Percentiles rank a stretch among this genome's conserved stretches.
Conservation (phyloP, 2,888 invertebrate genomes). For the Hypena proboscidalis region DNA sequence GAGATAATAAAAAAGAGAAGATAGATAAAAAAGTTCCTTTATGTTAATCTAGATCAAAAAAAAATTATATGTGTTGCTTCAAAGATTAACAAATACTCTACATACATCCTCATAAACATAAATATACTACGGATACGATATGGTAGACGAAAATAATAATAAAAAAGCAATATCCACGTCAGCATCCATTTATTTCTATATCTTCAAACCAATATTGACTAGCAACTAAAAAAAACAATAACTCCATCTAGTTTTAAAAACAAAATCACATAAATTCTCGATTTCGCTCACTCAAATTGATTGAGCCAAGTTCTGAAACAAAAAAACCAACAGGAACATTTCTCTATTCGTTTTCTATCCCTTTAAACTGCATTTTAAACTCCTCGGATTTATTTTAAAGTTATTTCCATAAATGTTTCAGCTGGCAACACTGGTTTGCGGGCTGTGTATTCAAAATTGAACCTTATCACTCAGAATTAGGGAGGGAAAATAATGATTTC, state of each 20-base stretch:
- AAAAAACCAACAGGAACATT: constrained; percentile 37
- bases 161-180: too few relatives aligned
- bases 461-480: constrained; percentile 37
- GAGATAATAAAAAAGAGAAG: too few relatives aligned
- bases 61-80: too few relatives aligned
- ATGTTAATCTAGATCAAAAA: too few relatives aligned
- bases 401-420: constrained; percentile 70
- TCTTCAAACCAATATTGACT: too few relatives aligned
- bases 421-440: constrained; percentile 21
- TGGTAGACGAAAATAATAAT: too few relatives aligned
- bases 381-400: constrained; percentile 72
- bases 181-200: too few relatives aligned
- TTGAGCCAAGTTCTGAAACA: constrained; percentile 16
- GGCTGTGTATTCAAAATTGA: constrained; percentile 35
- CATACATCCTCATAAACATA: too few relatives aligned
- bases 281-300: constrained; percentile 8
- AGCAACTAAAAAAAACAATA: neutral
- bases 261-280: constrained; percentile 5
- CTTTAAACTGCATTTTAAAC: constrained; percentile 69
- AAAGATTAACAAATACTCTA: too few relatives aligned
- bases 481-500: constrained; percentile 7
- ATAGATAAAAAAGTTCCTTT: too few relatives aligned
- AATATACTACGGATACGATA: too few relatives aligned
- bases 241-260: neutral
- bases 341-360: constrained; percentile 44